Conservation (phyloP, 2,797 vertebrate genomes). For the Acanthurus tractus region DNA sequence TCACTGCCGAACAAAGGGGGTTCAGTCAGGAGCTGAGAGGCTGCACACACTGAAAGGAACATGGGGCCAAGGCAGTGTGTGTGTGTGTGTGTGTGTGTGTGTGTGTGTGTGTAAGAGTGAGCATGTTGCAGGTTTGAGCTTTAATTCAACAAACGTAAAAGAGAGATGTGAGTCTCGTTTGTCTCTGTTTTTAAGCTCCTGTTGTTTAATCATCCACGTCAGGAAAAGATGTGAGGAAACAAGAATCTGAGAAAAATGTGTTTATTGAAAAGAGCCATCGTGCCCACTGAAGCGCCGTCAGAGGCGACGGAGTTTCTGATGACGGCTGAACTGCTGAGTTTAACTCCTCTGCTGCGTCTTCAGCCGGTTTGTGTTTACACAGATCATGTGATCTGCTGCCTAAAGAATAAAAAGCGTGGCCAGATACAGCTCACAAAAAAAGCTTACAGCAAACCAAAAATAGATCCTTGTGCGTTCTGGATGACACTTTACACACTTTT, state of each 20-base stretch:
- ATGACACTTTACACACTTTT: too few species aligned
- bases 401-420: background rate
- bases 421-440: background rate
- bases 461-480: too few species aligned
- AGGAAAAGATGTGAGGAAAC: constrained; percentile 5
- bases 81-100: constrained; percentile 30
- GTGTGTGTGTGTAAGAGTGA: constrained; percentile 24
- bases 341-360: background rate
- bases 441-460: too few species aligned
- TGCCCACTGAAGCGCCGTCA: background rate
- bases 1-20: constrained; percentile 79
- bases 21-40: constrained; percentile 77
- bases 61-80: constrained; percentile 44
- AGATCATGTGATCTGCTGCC: background rate
- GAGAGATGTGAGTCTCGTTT: constrained; percentile 16
- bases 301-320: background rate
- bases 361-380: background rate
- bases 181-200: background rate
- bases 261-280: constrained; percentile 39
- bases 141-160: constrained; percentile 37
- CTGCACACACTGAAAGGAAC: constrained; percentile 65
- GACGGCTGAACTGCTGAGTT: background rate
- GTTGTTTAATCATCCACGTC: constrained; percentile 14
- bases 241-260: constrained; percentile 28
- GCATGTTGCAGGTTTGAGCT: constrained; percentile 8